A percentile compares a stretch with the other conserved stretches of the same genome.
phyloP scores from a whole-genome alignment of 2,888 invertebrate species.

The Noctua comes region DNA sequence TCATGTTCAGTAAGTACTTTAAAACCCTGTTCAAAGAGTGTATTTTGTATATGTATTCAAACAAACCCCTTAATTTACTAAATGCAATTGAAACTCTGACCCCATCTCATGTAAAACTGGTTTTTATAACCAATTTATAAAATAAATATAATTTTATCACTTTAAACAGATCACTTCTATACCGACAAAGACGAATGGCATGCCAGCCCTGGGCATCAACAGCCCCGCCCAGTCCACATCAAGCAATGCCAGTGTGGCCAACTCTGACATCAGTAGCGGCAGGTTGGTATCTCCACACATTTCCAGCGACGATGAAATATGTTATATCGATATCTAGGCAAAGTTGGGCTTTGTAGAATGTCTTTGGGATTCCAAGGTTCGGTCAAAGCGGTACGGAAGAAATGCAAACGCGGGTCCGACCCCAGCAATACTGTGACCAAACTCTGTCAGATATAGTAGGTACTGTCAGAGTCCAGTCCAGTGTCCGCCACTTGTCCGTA shows the following conservation, averaged over 20 bases:
- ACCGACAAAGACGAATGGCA: conserved; percentile 82
- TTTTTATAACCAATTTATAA: background rate
- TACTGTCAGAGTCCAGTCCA: background rate
- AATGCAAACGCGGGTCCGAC: background rate
- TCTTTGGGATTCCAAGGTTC: background rate
- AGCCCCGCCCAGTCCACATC: conserved; percentile 81
- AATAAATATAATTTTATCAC: background rate
- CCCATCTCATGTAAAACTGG: background rate
- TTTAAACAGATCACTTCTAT: conserved; percentile 83
- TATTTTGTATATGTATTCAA: background rate
- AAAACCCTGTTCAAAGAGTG: background rate
- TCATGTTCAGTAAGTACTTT: conserved; percentile 94
- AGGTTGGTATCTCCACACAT: conserved; percentile 76
- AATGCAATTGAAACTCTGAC: background rate
- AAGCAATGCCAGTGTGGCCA: conserved; percentile 82
- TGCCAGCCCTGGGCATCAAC: conserved; percentile 70
- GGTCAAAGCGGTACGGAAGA: background rate
- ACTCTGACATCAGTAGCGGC: conserved; percentile 88
- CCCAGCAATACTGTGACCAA: background rate
- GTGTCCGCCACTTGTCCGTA: background rate
- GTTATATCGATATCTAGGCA: background rate
- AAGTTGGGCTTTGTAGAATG: background rate
- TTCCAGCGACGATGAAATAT: background rate
- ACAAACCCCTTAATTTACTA: background rate
- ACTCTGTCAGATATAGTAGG: background rate